Evolutionary conservation across 2,113 vertebrate genomes (phyloP).

Genomic region (Ctenodactylus gundi): DNA sequence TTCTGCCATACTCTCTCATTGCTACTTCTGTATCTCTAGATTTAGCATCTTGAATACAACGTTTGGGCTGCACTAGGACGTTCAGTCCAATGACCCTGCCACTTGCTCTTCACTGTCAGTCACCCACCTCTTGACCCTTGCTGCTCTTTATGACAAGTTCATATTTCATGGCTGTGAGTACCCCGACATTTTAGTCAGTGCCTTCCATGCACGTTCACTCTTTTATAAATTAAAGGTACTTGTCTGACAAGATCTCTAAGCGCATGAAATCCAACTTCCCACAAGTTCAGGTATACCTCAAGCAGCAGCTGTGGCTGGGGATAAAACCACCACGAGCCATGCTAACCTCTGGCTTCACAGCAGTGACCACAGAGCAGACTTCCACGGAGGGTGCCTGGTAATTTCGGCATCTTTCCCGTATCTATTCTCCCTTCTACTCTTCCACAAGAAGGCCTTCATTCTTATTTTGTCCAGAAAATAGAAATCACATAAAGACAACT

Average conservation of each 20-base stretch:
- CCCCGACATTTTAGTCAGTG: not conserved
- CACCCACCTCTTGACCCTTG: not conserved
- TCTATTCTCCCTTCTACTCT: not conserved
- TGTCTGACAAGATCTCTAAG: not conserved
- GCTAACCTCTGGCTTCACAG: not conserved
- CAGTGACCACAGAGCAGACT: not conserved
- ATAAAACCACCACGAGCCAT: not conserved
- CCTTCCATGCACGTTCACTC: not conserved
- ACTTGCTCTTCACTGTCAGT: not conserved
- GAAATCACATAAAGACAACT: not conserved
- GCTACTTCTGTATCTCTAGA: not conserved
- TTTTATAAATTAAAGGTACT: not conserved
- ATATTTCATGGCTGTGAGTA: not conserved
- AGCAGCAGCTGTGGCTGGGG: not conserved
- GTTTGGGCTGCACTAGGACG: not conserved
- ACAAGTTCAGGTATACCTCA: not conserved
- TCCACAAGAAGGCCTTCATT: not conserved
- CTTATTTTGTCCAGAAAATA: conserved; percentile 6
- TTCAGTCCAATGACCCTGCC: not conserved
- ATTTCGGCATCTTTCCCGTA: not conserved
- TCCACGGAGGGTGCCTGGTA: not conserved
- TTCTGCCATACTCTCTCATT: not conserved
- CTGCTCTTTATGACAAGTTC: not conserved
- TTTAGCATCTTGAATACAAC: not conserved
- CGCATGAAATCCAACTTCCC: too few relatives aligned